These are phyloP conservation scores for Okapia johnstoni DNA, from an alignment of 2,113 vertebrate genomes.

Conservation along the genomic window DNA sequence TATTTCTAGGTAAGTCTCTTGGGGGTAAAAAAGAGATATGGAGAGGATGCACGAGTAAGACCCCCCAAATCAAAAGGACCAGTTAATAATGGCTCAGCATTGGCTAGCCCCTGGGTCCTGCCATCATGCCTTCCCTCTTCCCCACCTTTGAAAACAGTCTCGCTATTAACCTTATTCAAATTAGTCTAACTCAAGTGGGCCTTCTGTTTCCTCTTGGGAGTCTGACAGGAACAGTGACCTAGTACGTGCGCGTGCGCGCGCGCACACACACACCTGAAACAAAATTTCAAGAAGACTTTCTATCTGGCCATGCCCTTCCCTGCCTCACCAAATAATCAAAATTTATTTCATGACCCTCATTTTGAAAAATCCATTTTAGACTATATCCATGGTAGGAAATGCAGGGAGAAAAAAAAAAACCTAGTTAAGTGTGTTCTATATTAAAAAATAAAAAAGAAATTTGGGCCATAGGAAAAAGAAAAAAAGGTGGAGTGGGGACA, in stretches of 20 bases:
- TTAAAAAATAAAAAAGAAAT: background rate
- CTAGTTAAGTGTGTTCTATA: background rate
- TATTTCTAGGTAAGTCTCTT: background rate
- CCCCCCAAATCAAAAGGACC: background rate
- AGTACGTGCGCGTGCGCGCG: too few species aligned
- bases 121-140: accelerated
- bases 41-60: background rate
- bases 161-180: background rate
- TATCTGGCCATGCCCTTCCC: background rate
- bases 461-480: background rate
- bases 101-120: background rate
- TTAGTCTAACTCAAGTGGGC: background rate
- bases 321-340: background rate
- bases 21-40: background rate
- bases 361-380: background rate
- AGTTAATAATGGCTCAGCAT: background rate
- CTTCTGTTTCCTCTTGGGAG: background rate
- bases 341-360: background rate
- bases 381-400: background rate
- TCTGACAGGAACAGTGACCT: background rate
- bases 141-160: background rate
- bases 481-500: background rate
- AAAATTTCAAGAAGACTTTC: background rate
- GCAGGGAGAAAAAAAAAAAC: background rate
- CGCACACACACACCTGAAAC: background rate